Evolutionary conservation across 2,113 vertebrate genomes (phyloP), one percentile per base, ranked within the genome.

Genomic region (Scytalopus superciliaris): DNA sequence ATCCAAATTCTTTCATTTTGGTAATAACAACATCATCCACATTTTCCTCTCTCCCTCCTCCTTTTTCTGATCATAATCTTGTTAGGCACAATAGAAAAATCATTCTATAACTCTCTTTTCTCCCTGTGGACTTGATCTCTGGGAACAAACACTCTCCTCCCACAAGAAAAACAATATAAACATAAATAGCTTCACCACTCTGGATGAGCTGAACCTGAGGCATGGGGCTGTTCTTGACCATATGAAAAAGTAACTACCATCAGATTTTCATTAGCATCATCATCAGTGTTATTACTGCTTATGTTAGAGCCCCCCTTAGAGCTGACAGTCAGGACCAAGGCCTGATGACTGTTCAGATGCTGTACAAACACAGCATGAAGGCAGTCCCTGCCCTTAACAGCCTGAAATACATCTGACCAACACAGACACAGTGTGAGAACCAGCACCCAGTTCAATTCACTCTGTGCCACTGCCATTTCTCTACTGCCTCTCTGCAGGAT

Each of bases 31-130:
- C 27, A 67, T 44, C n/a, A 67, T 90, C 25, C 33, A 44, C 56
- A 14, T 88, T 90, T 92, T 74, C 77, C 22, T 60, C 37, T 73
- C 64, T 86, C 31, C 28, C 62, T 69, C 63, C 18, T 93, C 30
- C 53, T 83, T 88, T 70, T 94, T 84, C 60, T 84, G 72, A 95
- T 86, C 19, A 28, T 49, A 77, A 81, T 92, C 83, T 84, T 52
- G 15, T 59, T 59, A 79, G 16, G 55, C 50, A 85, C 52, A 90
- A 86, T 40, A 93, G 47, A 74, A 85, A 64, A 86, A 52, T 59
- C 14, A 63, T 70, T 78, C 69, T 30, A 44, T 47, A 83, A 57
- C 50, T 88, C 40, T 74, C 25, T 82, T 74, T 74, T 63, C 24
- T 94, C 72, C 39, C 35, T 3, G 28, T 0, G 1, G n/a, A 79